Percentiles rank a stretch among this genome's conserved stretches.
Evolutionary conservation across 2,113 vertebrate species (phyloP).

Genomic region (Zonotrichia leucophrys): DNA sequence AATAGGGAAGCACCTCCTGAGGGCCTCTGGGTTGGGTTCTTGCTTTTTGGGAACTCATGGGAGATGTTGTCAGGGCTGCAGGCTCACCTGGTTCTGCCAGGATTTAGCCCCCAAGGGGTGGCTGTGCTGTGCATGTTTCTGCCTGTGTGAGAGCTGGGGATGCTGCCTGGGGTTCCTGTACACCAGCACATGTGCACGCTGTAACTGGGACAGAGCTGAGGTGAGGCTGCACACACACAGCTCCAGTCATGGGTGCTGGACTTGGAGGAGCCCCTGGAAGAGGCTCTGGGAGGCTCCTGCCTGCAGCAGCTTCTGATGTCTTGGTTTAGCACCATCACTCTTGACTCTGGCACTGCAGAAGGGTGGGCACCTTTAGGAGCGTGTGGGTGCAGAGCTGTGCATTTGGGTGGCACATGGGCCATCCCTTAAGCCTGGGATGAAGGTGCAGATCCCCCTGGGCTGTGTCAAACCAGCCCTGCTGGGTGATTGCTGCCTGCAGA

Average conservation of each 20-base stretch:
- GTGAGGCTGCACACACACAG: background rate
- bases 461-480: background rate
- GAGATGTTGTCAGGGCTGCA: background rate
- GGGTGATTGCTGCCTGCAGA: background rate
- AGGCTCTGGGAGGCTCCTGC: background rate
- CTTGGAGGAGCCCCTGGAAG: background rate
- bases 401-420: accelerated
- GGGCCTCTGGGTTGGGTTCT: background rate
- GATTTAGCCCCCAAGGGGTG: background rate
- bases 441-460: background rate
- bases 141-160: background rate
- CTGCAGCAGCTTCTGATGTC: background rate
- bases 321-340: background rate
- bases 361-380: background rate
- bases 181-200: accelerated
- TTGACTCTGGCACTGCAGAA: background rate
- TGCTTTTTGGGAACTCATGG: background rate
- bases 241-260: accelerated
- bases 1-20: background rate
- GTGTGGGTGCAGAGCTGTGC: accelerated
- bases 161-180: background rate
- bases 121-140: background rate
- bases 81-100: background rate
- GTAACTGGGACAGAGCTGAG: background rate
- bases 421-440: background rate